Evolutionary conservation across 2,888 invertebrate species (phyloP).

Genomic region (Amphipoea oculea): DNA sequence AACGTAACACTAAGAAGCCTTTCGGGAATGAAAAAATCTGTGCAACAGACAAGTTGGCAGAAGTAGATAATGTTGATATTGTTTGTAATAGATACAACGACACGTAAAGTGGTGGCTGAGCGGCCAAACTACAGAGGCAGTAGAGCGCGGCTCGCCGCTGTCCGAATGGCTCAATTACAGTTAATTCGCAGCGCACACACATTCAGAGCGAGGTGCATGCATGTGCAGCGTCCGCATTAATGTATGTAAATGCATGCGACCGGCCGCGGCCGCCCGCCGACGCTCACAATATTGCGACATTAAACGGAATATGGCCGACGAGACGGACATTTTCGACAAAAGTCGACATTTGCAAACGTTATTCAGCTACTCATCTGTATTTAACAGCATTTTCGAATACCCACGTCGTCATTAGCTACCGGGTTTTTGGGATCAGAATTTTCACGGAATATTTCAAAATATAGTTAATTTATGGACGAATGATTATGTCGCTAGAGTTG

Average conservation of each 20-base stretch:
- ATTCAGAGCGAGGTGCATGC: slow-evolving; percentile 86
- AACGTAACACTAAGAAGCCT: not conserved
- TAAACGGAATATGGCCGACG: slow-evolving; percentile 88
- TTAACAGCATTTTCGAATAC: slow-evolving; percentile 75
- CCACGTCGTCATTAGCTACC: slow-evolving; percentile 65
- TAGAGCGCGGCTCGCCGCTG: slow-evolving; percentile 83
- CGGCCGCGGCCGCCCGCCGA: slow-evolving; percentile 85
- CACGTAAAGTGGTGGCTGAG: slow-evolving; percentile 72
- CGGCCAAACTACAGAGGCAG: slow-evolving; percentile 80
- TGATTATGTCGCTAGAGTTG: slow-evolving; percentile 26
- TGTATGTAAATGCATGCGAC: slow-evolving; percentile 90
- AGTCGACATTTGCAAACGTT: slow-evolving; percentile 87
- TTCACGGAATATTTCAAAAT: slow-evolving; percentile 19
- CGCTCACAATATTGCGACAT: slow-evolving; percentile 90
- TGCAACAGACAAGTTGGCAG: slow-evolving; percentile 54
- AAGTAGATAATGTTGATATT: slow-evolving; percentile 65
- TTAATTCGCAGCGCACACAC: slow-evolving; percentile 90
- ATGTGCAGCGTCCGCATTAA: slow-evolving; percentile 88
- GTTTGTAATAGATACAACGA: slow-evolving; percentile 68
- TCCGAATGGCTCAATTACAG: slow-evolving; percentile 90
- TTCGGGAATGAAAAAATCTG: slow-evolving; percentile 27
- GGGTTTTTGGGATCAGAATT: slow-evolving; percentile 22
- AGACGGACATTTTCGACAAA: slow-evolving; percentile 88
- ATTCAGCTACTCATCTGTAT: slow-evolving; percentile 80
- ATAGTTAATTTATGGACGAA: slow-evolving; percentile 26